These are phyloP conservation scores for Oreochromis tanganicae DNA, from an alignment of 2,113 vertebrate species.

Conservation along the genomic window DNA sequence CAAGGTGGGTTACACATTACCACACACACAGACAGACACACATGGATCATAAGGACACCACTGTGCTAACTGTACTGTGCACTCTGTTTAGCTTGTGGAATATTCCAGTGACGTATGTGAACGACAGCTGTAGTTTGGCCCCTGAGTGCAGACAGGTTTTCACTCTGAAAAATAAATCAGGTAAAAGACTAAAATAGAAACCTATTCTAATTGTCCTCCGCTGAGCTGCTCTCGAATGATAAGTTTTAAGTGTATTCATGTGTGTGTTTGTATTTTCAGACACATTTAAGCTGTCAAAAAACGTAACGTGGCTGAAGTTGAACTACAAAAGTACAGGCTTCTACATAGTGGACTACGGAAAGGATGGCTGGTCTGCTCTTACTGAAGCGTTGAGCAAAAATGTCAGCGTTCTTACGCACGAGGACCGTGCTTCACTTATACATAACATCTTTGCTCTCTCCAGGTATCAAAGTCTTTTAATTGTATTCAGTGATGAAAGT, in stretches of 20 bases:
- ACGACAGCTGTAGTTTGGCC: constrained; percentile 72
- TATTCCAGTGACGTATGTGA: constrained; percentile 85
- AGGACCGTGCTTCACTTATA: constrained; percentile 87
- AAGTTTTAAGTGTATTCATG: not conserved
- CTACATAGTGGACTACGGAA: constrained; percentile 86
- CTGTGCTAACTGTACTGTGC: not conserved
- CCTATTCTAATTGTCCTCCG: not conserved
- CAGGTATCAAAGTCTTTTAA: constrained; percentile 66
- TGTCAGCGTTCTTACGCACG: constrained; percentile 72
- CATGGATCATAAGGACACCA: not conserved
- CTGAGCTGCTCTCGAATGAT: not conserved
- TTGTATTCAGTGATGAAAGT: not conserved
- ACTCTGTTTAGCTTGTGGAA: constrained; percentile 78
- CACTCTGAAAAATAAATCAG: constrained; percentile 79
- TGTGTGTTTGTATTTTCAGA: constrained; percentile 55
- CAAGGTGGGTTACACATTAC: constrained; percentile 65
- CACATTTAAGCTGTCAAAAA: constrained; percentile 74
- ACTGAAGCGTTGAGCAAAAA: constrained; percentile 71
- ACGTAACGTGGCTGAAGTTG: constrained; percentile 88
- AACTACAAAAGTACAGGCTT: constrained; percentile 86
- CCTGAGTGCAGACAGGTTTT: constrained; percentile 66
- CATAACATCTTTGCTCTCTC: constrained; percentile 88
- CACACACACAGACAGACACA: not conserved
- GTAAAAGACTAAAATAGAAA: constrained; percentile 59
- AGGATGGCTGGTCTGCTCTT: constrained; percentile 76